Percentiles rank a stretch among this genome's conserved stretches.
phyloP scores from a whole-genome alignment of 2,888 invertebrate species.

The Pterobdella sp. region DNA sequence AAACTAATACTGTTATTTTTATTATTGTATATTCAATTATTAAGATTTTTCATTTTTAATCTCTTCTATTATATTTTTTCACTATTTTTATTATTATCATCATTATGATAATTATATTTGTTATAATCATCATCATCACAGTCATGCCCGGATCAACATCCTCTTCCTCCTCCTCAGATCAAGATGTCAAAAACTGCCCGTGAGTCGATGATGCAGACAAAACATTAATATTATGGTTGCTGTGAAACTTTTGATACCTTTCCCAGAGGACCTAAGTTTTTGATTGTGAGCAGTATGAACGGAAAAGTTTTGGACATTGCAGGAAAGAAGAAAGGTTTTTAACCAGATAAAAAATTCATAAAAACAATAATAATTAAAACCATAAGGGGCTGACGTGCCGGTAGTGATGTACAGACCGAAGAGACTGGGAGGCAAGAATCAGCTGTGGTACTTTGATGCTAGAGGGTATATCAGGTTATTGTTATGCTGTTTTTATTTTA shows the following conservation, averaged over 20 bases:
- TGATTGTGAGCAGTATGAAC: constrained; percentile 19
- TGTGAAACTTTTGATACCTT: neutral
- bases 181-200: constrained; percentile 7
- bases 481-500: neutral
- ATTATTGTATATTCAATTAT: no score
- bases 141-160: neutral
- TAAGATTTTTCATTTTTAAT: no score
- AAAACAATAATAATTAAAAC: no score
- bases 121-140: no score
- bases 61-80: no score
- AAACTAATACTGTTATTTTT: no score
- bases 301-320: constrained; percentile 21
- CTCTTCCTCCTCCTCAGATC: neutral
- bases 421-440: constrained; percentile 10
- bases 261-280: neutral
- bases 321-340: neutral
- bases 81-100: no score
- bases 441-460: constrained; percentile 25
- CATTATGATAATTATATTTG: no score
- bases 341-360: no score
- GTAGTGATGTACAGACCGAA: constrained; percentile 22
- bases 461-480: constrained; percentile 11
- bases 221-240: neutral
- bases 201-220: neutral
- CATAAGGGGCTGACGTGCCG: neutral